Percentiles rank a stretch among this genome's conserved stretches.
phyloP scores from a whole-genome alignment of 2,113 vertebrate species.

The Pyxicephalus adspersus region DNA sequence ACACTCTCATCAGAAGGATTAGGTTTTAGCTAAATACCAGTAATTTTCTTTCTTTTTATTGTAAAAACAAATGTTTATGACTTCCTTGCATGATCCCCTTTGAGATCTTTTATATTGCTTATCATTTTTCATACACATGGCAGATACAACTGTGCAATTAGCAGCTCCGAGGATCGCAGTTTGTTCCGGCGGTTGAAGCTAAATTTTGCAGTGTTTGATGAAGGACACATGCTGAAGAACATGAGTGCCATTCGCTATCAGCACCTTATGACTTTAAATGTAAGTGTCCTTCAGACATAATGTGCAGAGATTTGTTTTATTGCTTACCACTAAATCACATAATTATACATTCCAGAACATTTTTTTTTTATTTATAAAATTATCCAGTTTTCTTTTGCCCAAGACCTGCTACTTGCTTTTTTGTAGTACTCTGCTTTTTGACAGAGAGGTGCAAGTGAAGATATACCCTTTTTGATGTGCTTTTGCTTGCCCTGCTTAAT shows the following conservation, averaged over 20 bases:
- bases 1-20: no score
- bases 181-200: conserved; percentile 87
- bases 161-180: conserved; percentile 84
- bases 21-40: no score
- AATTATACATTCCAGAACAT: conserved; percentile 7
- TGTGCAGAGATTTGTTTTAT: neutral
- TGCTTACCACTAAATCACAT: neutral
- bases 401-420: no score
- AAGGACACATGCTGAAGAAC: conserved; percentile 98
- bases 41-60: no score
- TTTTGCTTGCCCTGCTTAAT: no score
- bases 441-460: no score
- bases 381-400: no score
- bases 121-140: neutral
- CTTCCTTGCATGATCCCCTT: no score
- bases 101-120: no score
- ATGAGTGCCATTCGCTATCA: conserved; percentile 94
- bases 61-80: no score
- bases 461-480: no score
- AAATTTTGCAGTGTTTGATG: conserved; percentile 92
- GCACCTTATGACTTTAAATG: conserved; percentile 94
- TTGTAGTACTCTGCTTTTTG: no score
- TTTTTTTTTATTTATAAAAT: neutral
- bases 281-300: conserved; percentile 63
- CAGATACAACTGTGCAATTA: conserved; percentile 91